Evolutionary conservation across 2,888 invertebrate genomes (phyloP).

Genomic region (Atethmia centrago): DNA sequence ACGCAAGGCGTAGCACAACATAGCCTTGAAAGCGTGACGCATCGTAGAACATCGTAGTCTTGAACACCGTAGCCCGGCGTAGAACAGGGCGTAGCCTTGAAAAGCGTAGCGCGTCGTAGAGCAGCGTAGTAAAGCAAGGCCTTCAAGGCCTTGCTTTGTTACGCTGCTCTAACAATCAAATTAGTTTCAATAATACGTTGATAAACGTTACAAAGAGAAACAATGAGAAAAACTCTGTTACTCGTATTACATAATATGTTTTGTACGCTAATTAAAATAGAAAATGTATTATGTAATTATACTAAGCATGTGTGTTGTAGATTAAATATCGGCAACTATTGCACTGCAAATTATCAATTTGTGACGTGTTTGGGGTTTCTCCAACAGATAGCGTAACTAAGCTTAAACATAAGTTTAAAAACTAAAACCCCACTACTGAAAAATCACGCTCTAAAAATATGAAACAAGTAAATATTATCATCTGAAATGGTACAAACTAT

Average conservation of each 20-base stretch:
- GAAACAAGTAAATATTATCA: no score
- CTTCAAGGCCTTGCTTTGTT: no score
- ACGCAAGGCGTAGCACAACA: neutral
- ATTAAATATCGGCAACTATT: no score
- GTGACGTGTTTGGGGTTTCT: neutral
- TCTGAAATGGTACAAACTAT: no score
- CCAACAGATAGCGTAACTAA: no score
- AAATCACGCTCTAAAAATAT: no score
- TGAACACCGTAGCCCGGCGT: neutral
- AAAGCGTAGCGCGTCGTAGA: neutral
- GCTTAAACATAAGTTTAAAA: no score
- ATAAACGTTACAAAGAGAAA: no score
- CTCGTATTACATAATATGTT: neutral
- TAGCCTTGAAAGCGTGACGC: neutral
- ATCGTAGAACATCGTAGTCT: neutral
- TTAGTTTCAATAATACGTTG: no score
- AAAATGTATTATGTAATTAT: neutral
- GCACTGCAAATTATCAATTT: neutral
- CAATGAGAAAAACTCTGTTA: neutral
- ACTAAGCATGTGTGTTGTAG: neutral
- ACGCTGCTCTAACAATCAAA: no score
- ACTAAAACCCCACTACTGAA: no score
- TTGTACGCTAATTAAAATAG: neutral
- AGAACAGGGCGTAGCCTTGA: neutral
- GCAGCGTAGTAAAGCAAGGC: no score